A percentile compares a stretch with the other conserved stretches of the same genome.
phyloP scores from a whole-genome alignment of 2,797 vertebrate species.

The Megaceryle alcyon region DNA sequence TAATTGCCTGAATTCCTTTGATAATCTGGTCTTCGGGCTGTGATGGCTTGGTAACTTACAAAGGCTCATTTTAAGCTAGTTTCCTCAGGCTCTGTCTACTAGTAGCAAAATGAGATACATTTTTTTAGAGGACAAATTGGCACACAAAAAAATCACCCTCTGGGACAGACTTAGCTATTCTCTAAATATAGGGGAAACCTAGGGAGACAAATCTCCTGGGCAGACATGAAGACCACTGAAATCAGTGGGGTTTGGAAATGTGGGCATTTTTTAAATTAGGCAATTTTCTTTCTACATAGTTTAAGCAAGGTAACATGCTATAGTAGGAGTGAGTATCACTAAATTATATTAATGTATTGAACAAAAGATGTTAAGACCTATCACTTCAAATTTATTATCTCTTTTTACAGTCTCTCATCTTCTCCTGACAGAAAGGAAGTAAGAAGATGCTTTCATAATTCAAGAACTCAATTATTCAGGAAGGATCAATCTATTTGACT shows the following conservation, averaged over 20 bases:
- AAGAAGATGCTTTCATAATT: constrained; percentile 44
- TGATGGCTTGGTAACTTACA: no score
- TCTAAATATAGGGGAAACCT: neutral
- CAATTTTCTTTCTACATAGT: neutral
- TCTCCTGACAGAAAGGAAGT: neutral
- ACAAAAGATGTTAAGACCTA: neutral
- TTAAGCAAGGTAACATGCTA: neutral
- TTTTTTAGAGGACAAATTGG: neutral
- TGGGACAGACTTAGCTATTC: neutral
- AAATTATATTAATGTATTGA: constrained; percentile 10
- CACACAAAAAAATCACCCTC: neutral
- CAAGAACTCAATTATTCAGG: neutral
- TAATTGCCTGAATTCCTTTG: neutral
- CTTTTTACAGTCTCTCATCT: neutral
- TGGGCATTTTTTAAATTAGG: neutral
- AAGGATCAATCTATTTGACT: neutral
- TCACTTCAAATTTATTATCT: constrained; percentile 1
- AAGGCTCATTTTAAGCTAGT: neutral
- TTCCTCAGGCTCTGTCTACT: neutral
- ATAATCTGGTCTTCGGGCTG: neutral
- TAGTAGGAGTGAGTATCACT: neutral
- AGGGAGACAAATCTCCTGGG: neutral
- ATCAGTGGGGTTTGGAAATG: neutral
- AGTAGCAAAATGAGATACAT: neutral
- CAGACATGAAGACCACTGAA: neutral